phyloP scores from a whole-genome alignment of 1,140 invertebrate genomes.

The Melanaphis sacchari region DNA sequence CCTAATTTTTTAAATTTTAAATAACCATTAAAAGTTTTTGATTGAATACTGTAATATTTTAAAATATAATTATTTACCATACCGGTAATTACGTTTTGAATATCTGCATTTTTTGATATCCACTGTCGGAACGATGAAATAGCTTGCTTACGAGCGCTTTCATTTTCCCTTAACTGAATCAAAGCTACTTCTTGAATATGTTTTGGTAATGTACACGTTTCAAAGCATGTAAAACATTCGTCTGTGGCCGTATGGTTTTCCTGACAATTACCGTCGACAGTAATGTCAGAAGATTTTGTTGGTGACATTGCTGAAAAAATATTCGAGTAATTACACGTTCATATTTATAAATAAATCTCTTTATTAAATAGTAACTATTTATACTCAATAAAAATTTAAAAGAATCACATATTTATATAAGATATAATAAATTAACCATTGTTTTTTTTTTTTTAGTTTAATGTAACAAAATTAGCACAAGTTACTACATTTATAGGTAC shows the following conservation, averaged over 20 bases:
- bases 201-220: constrained; percentile 62
- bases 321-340: not conserved
- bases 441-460: too few relatives aligned
- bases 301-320: constrained; percentile 25
- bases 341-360: not conserved
- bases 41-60: too few relatives aligned
- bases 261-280: not conserved
- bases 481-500: too few relatives aligned
- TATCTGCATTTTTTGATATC: constrained; percentile 73
- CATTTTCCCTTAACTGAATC: constrained; percentile 72
- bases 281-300: not conserved
- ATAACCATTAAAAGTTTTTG: too few relatives aligned
- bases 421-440: too few relatives aligned
- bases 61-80: constrained; percentile 53
- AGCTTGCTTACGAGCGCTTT: constrained; percentile 68
- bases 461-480: too few relatives aligned
- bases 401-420: too few relatives aligned
- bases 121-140: constrained; percentile 71
- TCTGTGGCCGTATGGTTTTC: not conserved
- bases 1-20: too few relatives aligned
- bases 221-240: not conserved
- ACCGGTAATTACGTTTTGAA: constrained; percentile 73
- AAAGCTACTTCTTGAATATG: constrained; percentile 67
- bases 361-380: not conserved
- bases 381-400: too few relatives aligned